Percentiles rank a stretch among this genome's conserved stretches.
Evolutionary conservation across 2,888 invertebrate genomes (phyloP).

Genomic region (Apamea anceps): DNA sequence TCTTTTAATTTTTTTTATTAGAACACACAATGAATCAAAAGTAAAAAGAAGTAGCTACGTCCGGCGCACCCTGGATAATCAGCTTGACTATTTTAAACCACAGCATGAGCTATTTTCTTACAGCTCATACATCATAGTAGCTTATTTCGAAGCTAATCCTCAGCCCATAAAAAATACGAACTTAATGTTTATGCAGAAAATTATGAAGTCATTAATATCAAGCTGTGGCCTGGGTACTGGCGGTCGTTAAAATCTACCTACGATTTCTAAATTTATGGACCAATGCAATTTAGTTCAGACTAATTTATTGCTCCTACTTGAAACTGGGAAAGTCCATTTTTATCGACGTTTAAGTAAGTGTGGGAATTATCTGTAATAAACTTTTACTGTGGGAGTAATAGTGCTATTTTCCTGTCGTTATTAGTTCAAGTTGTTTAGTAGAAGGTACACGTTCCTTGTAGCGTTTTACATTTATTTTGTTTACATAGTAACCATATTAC

Average conservation of each 20-base stretch:
- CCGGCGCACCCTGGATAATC: not conserved
- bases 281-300: conserved; percentile 36
- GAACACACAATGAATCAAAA: not conserved
- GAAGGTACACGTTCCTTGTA: too few species aligned
- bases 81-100: not conserved
- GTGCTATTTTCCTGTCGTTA: not conserved
- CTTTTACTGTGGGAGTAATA: not conserved
- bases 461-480: not conserved
- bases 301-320: conserved; percentile 33
- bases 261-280: conserved; percentile 41
- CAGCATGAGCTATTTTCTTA: not conserved
- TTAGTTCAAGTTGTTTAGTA: not conserved
- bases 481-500: not conserved
- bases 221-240: conserved; percentile 1
- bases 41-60: not conserved
- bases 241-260: conserved; percentile 33
- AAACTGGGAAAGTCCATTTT: conserved; percentile 26
- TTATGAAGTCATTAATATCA: conserved; percentile 36
- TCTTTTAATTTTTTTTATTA: too few species aligned
- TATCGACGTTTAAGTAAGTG: conserved; percentile 24
- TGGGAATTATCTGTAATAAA: conserved; percentile 33
- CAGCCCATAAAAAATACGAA: not conserved
- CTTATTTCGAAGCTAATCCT: conserved; percentile 19
- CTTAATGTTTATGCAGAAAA: conserved; percentile 32
- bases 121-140: not conserved